These are phyloP conservation scores for Lepus americanus DNA, from an alignment of 2,113 vertebrate species.

Conservation along the genomic window DNA sequence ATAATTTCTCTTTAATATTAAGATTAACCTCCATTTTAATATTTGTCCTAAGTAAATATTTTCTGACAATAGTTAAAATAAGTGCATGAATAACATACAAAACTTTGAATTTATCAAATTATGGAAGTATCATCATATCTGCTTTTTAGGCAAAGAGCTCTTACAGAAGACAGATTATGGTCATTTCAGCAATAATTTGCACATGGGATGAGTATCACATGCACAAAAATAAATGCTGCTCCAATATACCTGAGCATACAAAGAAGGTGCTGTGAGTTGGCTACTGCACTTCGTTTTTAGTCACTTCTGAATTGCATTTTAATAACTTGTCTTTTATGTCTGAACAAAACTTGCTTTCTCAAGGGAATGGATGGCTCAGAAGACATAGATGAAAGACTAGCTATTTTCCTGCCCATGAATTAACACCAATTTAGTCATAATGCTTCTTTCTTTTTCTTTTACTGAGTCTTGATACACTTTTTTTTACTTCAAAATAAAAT, in stretches of 20 bases:
- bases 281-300: conserved; percentile 91
- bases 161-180: conserved; percentile 91
- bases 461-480: not conserved
- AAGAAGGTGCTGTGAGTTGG: conserved; percentile 87
- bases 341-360: conserved; percentile 91
- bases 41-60: conserved; percentile 33
- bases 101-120: conserved; percentile 86
- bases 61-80: conserved; percentile 58
- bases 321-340: conserved; percentile 93
- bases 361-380: conserved; percentile 86
- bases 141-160: conserved; percentile 87
- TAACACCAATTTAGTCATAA: conserved; percentile 78
- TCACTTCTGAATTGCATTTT: conserved; percentile 92
- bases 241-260: conserved; percentile 90
- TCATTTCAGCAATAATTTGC: conserved; percentile 91
- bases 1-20: conserved; percentile 56
- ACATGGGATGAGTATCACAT: conserved; percentile 90
- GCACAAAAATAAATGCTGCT: conserved; percentile 91
- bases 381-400: conserved; percentile 84
- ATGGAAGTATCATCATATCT: conserved; percentile 83
- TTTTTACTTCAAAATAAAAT: not conserved
- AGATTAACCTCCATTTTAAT: not conserved
- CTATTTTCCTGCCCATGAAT: conserved; percentile 77
- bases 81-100: conserved; percentile 77
- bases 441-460: conserved; percentile 37